Base-by-base conservation (phyloP, 2,888 invertebrate species). In the Ferrisia virgata region DNA sequence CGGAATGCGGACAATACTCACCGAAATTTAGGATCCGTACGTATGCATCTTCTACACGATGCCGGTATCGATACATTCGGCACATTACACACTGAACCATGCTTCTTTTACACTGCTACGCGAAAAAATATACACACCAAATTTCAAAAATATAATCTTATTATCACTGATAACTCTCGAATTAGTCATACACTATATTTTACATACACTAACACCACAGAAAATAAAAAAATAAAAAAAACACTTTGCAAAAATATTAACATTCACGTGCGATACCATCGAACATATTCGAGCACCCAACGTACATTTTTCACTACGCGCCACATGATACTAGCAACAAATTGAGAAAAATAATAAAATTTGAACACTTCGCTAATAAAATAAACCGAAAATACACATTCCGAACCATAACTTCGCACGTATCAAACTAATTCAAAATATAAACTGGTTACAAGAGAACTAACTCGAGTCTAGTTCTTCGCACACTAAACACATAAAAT, bases 1-100 rank as follows among this genome's bases (percentile, higher is more conserved):
- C 18, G 72, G 72, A 76, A 76, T 76, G 72, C 72, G 72, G 31
- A 76, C 72, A 76, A 76, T 76, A 76, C 72, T 76, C 31, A 76
- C 72, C 72, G 36, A 76, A 76, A 36, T 76, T 76, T 22, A 76
- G 72, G 36, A 36, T 36, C 72, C 36, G 18, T 18, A 36, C 18
- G 36, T 69, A 69, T 69, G 13, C 0, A 9, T n/a, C n/a, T n/a
- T n/a, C n/a, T n/a, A n/a, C n/a, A n/a, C n/a, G n/a, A 53, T 8
- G 53, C 53, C 53, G 53, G 53, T 22, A 18, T 28, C 9, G 64
- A 13, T 28, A 64, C 28, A 28, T 11, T 64, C 28, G 28, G n/a
- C 36, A 76, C 72, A 76, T 76, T 18, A 36, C 72, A 76, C 33
- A 72, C 28, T 15, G 31, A 69, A 69, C 31, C 5, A 69, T 33